phyloP scores from a whole-genome alignment of 1,140 invertebrate genomes.

The Onthophagus taurus region DNA sequence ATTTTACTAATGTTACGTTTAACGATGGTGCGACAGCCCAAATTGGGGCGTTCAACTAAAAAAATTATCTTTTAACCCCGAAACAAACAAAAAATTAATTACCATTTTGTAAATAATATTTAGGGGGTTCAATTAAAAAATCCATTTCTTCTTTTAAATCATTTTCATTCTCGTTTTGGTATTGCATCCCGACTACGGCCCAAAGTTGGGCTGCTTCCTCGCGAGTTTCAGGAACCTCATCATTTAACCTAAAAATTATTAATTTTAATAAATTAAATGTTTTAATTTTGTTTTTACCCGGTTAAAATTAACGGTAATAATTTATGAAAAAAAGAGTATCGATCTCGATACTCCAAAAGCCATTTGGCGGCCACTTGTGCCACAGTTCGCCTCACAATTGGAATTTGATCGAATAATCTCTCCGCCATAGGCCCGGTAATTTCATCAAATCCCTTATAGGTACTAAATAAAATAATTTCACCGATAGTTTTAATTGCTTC shows the following conservation, averaged over 20 bases:
- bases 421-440: slow-evolving; percentile 53
- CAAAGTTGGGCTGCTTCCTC: slow-evolving; percentile 50
- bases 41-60: slow-evolving; percentile 54
- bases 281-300: slow-evolving; percentile 36
- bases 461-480: slow-evolving; percentile 32
- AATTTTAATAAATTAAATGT: slow-evolving; percentile 4
- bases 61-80: slow-evolving; percentile 9
- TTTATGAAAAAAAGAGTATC: slow-evolving; percentile 69
- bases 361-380: slow-evolving; percentile 55
- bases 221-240: slow-evolving; percentile 57
- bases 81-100: slow-evolving; percentile 18
- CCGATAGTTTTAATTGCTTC: slow-evolving; percentile 62
- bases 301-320: slow-evolving; percentile 68
- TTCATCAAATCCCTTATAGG: slow-evolving; percentile 48
- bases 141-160: slow-evolving; percentile 67
- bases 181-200: slow-evolving; percentile 57
- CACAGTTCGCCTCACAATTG: slow-evolving; percentile 55
- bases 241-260: slow-evolving; percentile 45
- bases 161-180: slow-evolving; percentile 64
- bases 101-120: slow-evolving; percentile 57
- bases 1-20: slow-evolving; percentile 59
- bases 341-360: slow-evolving; percentile 58
- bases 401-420: slow-evolving; percentile 63
- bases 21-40: slow-evolving; percentile 65
- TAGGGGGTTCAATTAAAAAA: slow-evolving; percentile 45